A percentile compares a stretch with the other conserved stretches of the same genome.
Evolutionary conservation across 2,113 vertebrate species (phyloP).

Genomic region (Aldabrachelys gigantea): DNA sequence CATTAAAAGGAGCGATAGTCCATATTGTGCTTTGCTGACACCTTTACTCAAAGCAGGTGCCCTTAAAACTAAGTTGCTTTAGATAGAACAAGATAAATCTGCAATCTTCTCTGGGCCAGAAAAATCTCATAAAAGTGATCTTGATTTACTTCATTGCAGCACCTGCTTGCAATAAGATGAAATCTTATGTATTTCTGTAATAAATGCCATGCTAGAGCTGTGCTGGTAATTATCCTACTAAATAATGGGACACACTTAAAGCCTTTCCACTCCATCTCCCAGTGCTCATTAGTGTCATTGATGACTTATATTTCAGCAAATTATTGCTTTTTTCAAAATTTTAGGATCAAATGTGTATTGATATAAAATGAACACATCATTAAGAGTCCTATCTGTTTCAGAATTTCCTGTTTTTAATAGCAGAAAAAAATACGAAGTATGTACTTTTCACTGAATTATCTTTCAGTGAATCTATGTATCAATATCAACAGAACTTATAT

Average conservation of each 20-base stretch:
- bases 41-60: not conserved
- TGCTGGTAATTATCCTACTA: slow-evolving; percentile 80
- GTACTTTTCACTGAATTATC: too few relatives aligned
- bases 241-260: slow-evolving; percentile 82
- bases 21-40: not conserved
- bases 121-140: slow-evolving; percentile 62
- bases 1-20: not conserved
- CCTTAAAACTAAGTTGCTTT: slow-evolving; percentile 37
- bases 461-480: not conserved
- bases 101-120: slow-evolving; percentile 22
- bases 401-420: slow-evolving; percentile 41
- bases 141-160: slow-evolving; percentile 69
- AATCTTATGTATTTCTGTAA: slow-evolving; percentile 77
- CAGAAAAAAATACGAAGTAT: too few relatives aligned
- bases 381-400: slow-evolving; percentile 54
- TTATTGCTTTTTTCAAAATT: slow-evolving; percentile 60
- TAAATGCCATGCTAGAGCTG: slow-evolving; percentile 75
- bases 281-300: slow-evolving; percentile 79
- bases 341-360: slow-evolving; percentile 56
- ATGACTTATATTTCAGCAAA: slow-evolving; percentile 77
- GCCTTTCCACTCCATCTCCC: slow-evolving; percentile 79
- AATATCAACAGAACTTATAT: not conserved
- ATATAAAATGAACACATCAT: slow-evolving; percentile 61
- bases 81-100: slow-evolving; percentile 30
- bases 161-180: slow-evolving; percentile 74